Evolutionary conservation across 92 coral and sea anemone species (phyloP), one percentile per base, ranked within the genome.

Genomic region (Epizoanthus ramosus): DNA sequence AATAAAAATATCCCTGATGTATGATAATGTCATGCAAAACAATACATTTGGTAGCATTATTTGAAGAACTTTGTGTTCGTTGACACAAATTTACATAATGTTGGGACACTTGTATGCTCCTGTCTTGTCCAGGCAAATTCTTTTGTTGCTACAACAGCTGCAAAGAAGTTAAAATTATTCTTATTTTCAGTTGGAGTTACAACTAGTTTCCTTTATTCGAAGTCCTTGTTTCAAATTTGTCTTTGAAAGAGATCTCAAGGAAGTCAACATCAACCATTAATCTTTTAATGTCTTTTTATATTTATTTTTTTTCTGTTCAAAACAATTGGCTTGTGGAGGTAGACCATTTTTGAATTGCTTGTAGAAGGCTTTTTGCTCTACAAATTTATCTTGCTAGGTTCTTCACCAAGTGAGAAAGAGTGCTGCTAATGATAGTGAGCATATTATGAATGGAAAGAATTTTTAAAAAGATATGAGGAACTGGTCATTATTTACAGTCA

Each of bases 131-230:
- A 28, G 28, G 57, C 43, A 80, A 65, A 89, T 89, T 80, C 79
- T 74, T 89, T 57, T 81, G 89, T 89, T 81, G 81, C 68, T 82
- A 89, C 63, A 85, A 89, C 87, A 89, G 66, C 74, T 74, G 68
- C 8, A 22, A 59, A 43, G 21, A 13, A 23, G 19, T 28, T 73
- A n/a, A 39, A 43, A 21, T 12, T 4, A 45, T 19, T 54, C 41
- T 24, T 33, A n/a, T 17, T 60, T 17, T 64, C 70, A 45, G 35
- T 21, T 84, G 76, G 74, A 72, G 14, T 21, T 61, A 41, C 41
- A 13, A 31, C n/a, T n/a, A n/a, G 33, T 64, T 4, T 22, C 28
- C 41, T 6, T 50, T 73, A 63, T 47, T 47, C 54, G 9, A 47
- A 47, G 54, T 47, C 2, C 14, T 21, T 28, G 35, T 57, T 60